Evolutionary conservation across 2,113 vertebrate genomes (phyloP).

Genomic region (Parotia lawesii): DNA sequence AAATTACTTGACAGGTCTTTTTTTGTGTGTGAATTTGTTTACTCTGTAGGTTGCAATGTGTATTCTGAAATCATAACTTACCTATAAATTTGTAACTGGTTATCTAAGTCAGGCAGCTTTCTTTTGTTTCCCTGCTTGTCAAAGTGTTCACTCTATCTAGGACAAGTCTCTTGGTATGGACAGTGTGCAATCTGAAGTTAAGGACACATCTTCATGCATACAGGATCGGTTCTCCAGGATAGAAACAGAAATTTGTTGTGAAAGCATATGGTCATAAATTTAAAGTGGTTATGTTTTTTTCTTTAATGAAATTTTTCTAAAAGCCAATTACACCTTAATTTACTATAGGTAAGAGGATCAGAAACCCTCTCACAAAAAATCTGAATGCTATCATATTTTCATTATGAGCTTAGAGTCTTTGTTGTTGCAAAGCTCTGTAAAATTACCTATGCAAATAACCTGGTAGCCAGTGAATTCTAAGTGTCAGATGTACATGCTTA

Average conservation of each 20-base stretch:
- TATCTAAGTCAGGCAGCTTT: background rate
- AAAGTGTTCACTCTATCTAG: background rate
- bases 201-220: background rate
- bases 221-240: background rate
- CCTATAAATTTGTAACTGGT: background rate
- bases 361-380: background rate
- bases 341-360: background rate
- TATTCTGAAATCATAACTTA: conserved; percentile 12
- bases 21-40: conserved; percentile 17
- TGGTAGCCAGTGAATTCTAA: background rate
- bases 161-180: background rate
- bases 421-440: background rate
- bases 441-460: background rate
- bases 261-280: background rate
- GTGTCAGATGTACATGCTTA: background rate
- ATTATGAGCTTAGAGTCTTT: background rate
- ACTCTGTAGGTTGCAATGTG: background rate
- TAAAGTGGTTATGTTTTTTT: background rate
- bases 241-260: background rate
- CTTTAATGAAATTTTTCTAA: background rate
- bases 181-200: background rate
- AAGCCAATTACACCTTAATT: background rate
- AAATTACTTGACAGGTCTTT: conserved; percentile 9
- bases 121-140: background rate
- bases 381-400: background rate